Evolutionary conservation across 2,113 vertebrate genomes (phyloP).

Genomic region (Coturnix japonica): DNA sequence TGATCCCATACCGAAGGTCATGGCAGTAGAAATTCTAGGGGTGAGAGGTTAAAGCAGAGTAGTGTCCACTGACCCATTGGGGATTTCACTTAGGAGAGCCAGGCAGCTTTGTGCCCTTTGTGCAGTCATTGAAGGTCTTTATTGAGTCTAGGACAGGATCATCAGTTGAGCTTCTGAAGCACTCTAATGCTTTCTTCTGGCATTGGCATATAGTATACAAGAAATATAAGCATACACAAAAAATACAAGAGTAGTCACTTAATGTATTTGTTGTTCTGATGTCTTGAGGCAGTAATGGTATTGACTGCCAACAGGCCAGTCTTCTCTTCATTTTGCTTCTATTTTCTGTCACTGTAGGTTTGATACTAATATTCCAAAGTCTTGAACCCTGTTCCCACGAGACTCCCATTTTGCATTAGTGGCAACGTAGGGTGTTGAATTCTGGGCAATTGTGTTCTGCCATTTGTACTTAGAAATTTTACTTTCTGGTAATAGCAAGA

Average conservation of each 20-base stretch:
- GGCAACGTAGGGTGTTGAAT: neutral
- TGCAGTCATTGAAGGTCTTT: neutral
- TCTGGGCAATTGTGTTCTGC: neutral
- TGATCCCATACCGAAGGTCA: constrained; percentile 48
- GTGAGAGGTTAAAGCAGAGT: constrained; percentile 68
- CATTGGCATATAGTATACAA: neutral
- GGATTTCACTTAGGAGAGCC: constrained; percentile 38
- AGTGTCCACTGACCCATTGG: constrained; percentile 62
- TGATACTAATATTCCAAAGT: neutral
- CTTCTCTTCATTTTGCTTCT: neutral
- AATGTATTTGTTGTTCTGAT: neutral
- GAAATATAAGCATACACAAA: neutral
- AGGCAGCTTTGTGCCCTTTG: constrained; percentile 36
- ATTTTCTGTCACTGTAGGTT: neutral
- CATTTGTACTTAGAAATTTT: neutral
- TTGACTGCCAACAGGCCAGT: neutral
- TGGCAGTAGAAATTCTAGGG: constrained; percentile 47
- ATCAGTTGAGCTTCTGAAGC: neutral
- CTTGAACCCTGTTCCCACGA: neutral
- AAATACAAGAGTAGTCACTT: neutral
- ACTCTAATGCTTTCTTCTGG: neutral
- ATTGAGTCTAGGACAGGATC: neutral
- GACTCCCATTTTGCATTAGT: neutral
- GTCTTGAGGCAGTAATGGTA: neutral
- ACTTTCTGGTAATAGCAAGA: neutral